These are phyloP conservation scores for Onychomys arenicola DNA, from an alignment of 2,797 vertebrate species.

Conservation along the genomic window DNA sequence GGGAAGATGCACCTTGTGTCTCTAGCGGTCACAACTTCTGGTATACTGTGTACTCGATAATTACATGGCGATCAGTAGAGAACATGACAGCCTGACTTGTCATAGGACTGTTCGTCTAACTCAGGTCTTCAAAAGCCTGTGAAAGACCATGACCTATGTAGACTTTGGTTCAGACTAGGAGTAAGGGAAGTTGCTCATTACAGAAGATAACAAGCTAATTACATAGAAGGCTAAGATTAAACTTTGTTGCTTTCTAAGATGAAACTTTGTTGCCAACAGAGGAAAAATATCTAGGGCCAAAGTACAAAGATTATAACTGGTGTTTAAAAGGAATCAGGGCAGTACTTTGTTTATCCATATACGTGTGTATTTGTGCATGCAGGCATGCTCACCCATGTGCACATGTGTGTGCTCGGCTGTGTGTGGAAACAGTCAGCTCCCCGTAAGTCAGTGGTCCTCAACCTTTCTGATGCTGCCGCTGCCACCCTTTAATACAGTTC, in stretches of 20 bases:
- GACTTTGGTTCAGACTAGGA: neutral
- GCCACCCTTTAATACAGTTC: neutral
- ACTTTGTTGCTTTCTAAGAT: conserved; percentile 1
- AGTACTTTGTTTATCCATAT: neutral
- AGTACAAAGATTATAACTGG: neutral
- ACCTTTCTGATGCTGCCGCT: neutral
- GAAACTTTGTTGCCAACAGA: neutral
- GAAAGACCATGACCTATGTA: neutral
- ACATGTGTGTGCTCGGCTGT: neutral
- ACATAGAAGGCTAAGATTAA: neutral
- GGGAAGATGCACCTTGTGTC: neutral
- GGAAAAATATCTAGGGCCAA: neutral
- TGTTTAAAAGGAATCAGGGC: neutral
- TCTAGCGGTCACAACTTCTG: too few species aligned
- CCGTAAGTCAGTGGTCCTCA: neutral
- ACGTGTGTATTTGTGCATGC: neutral
- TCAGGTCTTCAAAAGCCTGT: conserved; percentile 1
- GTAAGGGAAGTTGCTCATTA: neutral
- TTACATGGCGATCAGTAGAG: neutral
- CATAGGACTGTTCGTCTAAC: neutral
- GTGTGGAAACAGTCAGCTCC: neutral
- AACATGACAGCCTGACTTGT: neutral
- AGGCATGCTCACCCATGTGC: neutral
- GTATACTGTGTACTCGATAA: neutral
- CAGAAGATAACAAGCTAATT: neutral